Evolutionary conservation across 2,797 vertebrate species (phyloP), one percentile per base, ranked within the genome.

Genomic region (Delichon dasypus): DNA sequence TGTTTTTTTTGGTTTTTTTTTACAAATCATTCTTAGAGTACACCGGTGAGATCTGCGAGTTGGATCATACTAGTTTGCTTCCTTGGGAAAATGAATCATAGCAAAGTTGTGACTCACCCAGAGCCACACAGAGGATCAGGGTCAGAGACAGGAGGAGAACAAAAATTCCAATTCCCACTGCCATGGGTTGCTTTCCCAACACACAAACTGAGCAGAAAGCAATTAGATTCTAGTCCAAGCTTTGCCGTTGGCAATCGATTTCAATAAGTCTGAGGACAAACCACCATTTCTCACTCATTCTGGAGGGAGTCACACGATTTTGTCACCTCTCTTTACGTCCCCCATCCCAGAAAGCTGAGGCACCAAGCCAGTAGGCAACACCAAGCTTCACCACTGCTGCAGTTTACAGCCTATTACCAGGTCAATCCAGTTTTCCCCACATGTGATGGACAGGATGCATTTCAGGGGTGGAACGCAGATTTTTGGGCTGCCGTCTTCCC

Each of bases 311-410:
- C 32, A 26, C 12, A 26, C 2, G 2, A 13, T 25, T 11, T 54
- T 62, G 15, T 30, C 55, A 44, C 26, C 4, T 54, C 20, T 51
- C 47, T 4, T 6, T 14, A 21, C 20, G 23, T 20, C 13, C 27
- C 5, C 1, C 30, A 3, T 14, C 0, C 0, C 45, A 48, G 21
- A 16, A 38, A 65, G 64, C 20, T 22, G 26, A 90, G 50, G 34
- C n/a, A 72, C n/a, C 34, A 30, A n/a, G 20, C 27, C 19, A 11
- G 30, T 6, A 36, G 51, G 17, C 1, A 65, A 20, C 48, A 30
- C 15, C 15, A 22, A 55, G 3, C 19, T 42, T 29, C 20, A 5
- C 2, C 36, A 7, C 17, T 2, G 2, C 36, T 42, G 9, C 23
- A 40, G 10, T 40, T 71, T 40, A 3, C 13, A 21, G 40, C 1